These are phyloP conservation scores for Xylota sylvarum DNA, from an alignment of 2,888 invertebrate genomes.

Conservation along the genomic window DNA sequence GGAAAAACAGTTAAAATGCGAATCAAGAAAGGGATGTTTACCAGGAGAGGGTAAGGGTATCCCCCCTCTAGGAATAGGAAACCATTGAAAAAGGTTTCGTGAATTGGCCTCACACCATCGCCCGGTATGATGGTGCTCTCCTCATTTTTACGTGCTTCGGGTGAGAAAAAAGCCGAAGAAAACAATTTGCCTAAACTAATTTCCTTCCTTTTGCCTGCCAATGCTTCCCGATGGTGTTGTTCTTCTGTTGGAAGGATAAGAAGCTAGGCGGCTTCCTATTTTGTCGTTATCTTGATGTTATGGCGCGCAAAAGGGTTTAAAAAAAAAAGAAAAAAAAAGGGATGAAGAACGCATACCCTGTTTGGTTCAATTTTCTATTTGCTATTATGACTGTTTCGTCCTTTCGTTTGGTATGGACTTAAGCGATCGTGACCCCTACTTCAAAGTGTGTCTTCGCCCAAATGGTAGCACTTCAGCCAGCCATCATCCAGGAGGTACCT, in stretches of 20 bases:
- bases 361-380: conserved; percentile 43
- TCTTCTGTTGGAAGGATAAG: conserved; percentile 2
- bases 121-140: background rate
- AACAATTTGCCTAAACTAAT: conserved; percentile 84
- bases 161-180: conserved; percentile 74
- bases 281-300: conserved; percentile 67
- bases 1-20: conserved; percentile 60
- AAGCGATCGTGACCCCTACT: conserved; percentile 44
- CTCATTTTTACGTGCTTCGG: conserved; percentile 61
- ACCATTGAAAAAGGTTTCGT: conserved; percentile 57
- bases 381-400: conserved; percentile 55
- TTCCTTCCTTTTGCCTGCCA: conserved; percentile 79
- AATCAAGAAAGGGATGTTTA: background rate
- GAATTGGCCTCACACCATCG: conserved; percentile 6
- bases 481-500: no score
- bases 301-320: conserved; percentile 55
- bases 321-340: no score
- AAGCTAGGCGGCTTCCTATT: conserved; percentile 38
- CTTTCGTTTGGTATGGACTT: conserved; percentile 43
- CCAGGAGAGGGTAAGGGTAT: background rate
- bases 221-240: background rate
- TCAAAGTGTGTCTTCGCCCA: background rate
- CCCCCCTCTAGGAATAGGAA: background rate
- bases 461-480: background rate
- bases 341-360: conserved; percentile 24